Conservation (phyloP, 2,888 invertebrate genomes). For the Odontomyia ornata region DNA sequence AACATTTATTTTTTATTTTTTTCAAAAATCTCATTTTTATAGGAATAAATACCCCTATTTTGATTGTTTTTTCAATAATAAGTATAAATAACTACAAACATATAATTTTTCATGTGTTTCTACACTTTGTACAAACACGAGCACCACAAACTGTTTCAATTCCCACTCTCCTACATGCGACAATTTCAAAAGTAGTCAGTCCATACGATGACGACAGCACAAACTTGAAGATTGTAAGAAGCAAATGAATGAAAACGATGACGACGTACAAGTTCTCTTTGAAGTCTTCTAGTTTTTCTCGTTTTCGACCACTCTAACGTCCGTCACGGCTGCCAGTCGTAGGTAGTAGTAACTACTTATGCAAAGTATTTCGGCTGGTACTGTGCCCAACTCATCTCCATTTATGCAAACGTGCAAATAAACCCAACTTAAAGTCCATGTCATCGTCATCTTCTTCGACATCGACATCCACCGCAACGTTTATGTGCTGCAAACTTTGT, state of each 20-base stretch:
- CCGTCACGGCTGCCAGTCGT: background rate
- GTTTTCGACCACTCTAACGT: background rate
- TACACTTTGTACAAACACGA: background rate
- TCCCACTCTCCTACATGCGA: background rate
- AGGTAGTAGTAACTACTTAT: background rate
- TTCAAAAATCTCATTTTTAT: too few relatives aligned
- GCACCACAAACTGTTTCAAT: background rate
- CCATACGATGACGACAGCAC: background rate
- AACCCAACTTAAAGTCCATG: constrained; percentile 11
- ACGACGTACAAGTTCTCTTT: constrained; percentile 15
- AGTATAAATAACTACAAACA: too few relatives aligned
- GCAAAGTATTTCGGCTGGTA: background rate
- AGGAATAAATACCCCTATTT: too few relatives aligned
- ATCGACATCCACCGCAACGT: background rate
- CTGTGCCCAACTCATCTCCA: background rate
- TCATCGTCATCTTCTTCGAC: background rate
- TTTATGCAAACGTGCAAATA: constrained; percentile 27
- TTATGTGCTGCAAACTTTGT: background rate
- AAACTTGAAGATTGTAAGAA: background rate
- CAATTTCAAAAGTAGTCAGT: background rate
- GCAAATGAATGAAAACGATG: background rate
- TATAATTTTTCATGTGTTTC: too few relatives aligned
- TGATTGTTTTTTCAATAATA: too few relatives aligned
- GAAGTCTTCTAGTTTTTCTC: constrained; percentile 22
- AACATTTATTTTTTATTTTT: too few relatives aligned